Base-by-base conservation (phyloP, 2,888 invertebrate species). In the Apodemia hepburni region DNA sequence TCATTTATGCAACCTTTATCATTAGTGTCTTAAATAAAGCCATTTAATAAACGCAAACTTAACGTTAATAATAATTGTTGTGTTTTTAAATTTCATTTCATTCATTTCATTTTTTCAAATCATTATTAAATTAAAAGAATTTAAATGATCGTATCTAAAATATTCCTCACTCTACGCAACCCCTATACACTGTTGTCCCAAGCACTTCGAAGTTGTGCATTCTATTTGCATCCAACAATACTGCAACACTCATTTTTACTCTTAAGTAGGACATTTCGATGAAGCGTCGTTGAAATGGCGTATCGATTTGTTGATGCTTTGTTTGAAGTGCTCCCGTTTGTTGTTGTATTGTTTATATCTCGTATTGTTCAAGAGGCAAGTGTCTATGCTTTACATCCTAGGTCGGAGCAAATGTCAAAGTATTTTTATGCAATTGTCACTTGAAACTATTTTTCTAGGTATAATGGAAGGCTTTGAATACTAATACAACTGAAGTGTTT, bases 151-250 rank as follows among this genome's bases (percentile, higher is more conserved):
- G n/a, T 45, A 2, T 69, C 68, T 69, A 59, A 27, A 42, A 60
- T 51, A 4, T 63, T 49, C 22, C 35, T 49, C 68, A 59, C 61
- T 69, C 68, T 67, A 45, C 22, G 61, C 66, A 58, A 57, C 74
- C 73, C 75, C 79, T 84, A 83, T 85, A 85, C 80, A 78, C 81
- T 83, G 51, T 51, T 84, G 70, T 70, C 68, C 75, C 65, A 70
- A 76, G 84, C 78, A 80, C 80, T 84, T 79, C 75, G 73, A 82
- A 85, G 79, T 81, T 79, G 80, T 70, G 82, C 82, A 84, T 84
- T 84, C 84, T 84, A 81, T 85, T 85, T 82, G 81, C 82, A 82
- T 84, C 75, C 77, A 81, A 77, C 78, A 79, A 73, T 77, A 74
- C 77, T 74, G 80, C 78, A 75, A 80, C 81, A 75, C 73, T 84